phyloP scores from a whole-genome alignment of 2,797 vertebrate species.

The Trematomus bernacchii region DNA sequence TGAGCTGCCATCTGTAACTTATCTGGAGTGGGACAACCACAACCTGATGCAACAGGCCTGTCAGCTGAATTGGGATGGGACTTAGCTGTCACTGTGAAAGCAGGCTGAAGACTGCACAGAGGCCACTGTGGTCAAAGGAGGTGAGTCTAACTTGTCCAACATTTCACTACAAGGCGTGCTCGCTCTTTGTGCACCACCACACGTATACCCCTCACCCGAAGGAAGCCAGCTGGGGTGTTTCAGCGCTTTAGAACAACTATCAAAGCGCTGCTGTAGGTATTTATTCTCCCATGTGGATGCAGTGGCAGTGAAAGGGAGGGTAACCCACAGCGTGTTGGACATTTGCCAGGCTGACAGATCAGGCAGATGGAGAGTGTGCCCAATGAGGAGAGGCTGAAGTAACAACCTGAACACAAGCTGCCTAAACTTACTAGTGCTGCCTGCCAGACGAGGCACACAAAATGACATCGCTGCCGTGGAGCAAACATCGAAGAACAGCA shows the following conservation, averaged over 20 bases:
- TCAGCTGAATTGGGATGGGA: slow-evolving; percentile 55
- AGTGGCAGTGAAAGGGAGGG: slow-evolving; percentile 31
- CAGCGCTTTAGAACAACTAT: slow-evolving; percentile 51
- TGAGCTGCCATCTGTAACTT: slow-evolving; percentile 50
- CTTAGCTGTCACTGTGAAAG: slow-evolving; percentile 62
- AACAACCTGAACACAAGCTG: slow-evolving; percentile 70
- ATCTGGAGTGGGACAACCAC: slow-evolving; percentile 44
- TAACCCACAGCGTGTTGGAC: slow-evolving; percentile 61
- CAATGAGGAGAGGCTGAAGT: slow-evolving; percentile 56
- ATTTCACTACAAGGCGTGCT: slow-evolving; percentile 57
- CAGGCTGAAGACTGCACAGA: slow-evolving; percentile 50
- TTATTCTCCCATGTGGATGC: slow-evolving; percentile 54
- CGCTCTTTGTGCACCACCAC: slow-evolving; percentile 57
- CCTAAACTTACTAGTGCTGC: slow-evolving; percentile 57
- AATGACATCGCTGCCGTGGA: slow-evolving; percentile 56
- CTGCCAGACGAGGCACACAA: slow-evolving; percentile 50
- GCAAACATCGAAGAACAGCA: slow-evolving; percentile 49
- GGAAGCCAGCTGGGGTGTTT: slow-evolving; percentile 45
- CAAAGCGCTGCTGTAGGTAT: slow-evolving; percentile 67
- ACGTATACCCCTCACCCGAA: slow-evolving; percentile 44
- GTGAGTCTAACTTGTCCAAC: slow-evolving; percentile 61
- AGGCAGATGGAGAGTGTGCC: slow-evolving; percentile 56
- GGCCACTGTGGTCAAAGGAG: slow-evolving; percentile 60
- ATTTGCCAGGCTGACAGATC: slow-evolving; percentile 63
- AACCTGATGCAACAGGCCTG: slow-evolving; percentile 58